These are phyloP conservation scores for Salpingus planirostris DNA, from an alignment of 2,888 invertebrate genomes.

Conservation along the genomic window DNA sequence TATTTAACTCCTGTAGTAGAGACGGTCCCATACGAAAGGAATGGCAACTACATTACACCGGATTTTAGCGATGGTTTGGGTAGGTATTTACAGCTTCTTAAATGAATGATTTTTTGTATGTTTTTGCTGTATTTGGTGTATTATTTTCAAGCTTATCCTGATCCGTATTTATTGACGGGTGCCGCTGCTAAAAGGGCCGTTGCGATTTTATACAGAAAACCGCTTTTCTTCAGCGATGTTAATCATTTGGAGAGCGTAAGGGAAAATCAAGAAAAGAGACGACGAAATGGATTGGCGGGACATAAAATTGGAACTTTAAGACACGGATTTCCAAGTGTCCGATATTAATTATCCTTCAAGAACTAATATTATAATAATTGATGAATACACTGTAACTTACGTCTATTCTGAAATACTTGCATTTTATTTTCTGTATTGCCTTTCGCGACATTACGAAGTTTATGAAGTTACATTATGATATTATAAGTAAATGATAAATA, in stretches of 20 bases:
- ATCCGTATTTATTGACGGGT: conserved; percentile 54
- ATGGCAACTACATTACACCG: conserved; percentile 39
- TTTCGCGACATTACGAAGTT: too few species aligned
- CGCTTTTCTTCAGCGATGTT: conserved; percentile 55
- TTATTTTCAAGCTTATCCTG: conserved; percentile 41
- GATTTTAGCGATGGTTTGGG: conserved; percentile 41
- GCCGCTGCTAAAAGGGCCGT: conserved; percentile 50
- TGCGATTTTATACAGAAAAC: conserved; percentile 45
- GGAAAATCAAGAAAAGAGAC: conserved; percentile 51
- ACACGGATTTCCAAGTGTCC: conserved; percentile 50
- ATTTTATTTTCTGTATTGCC: too few species aligned
- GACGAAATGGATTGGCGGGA: conserved; percentile 50
- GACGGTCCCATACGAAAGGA: conserved; percentile 24
- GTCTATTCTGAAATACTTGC: too few species aligned
- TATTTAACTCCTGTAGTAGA: too few species aligned
- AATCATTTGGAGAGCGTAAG: conserved; percentile 55
- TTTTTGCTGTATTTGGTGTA: too few species aligned
- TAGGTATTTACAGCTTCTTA: conserved; percentile 16
- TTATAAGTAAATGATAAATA: too few species aligned
- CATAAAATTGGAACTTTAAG: conserved; percentile 55
- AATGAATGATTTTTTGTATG: not conserved
- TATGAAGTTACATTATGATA: too few species aligned
- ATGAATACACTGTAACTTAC: too few species aligned
- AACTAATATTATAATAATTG: too few species aligned
- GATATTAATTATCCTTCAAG: too few species aligned